A percentile compares a stretch with the other conserved stretches of the same genome.
Evolutionary conservation across 2,888 invertebrate genomes (phyloP).

Genomic region (Aleiodes testaceus): DNA sequence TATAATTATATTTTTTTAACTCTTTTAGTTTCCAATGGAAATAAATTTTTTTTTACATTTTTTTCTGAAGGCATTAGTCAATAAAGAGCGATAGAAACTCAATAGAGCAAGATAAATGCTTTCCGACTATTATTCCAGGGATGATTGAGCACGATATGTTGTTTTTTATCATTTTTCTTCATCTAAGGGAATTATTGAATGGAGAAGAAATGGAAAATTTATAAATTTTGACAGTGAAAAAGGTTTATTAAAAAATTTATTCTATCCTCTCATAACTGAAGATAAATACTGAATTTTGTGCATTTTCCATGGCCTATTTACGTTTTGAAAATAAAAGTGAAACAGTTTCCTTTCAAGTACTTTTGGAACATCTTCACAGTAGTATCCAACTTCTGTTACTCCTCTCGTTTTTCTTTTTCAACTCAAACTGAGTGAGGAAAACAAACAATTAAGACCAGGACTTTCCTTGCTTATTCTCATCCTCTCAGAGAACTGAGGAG

Average conservation of each 20-base stretch:
- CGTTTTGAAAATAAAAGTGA: slow-evolving; percentile 22
- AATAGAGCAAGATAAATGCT: slow-evolving; percentile 12
- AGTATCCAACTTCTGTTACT: slow-evolving; percentile 11
- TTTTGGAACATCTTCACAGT: slow-evolving; percentile 9
- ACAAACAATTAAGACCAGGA: slow-evolving; percentile 42
- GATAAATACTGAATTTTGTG: slow-evolving; percentile 39
- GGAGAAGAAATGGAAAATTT: not conserved
- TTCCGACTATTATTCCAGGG: slow-evolving; percentile 11
- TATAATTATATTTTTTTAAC: not conserved
- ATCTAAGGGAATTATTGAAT: not conserved
- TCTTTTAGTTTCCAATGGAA: no score
- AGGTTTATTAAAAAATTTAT: no score
- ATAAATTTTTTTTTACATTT: not conserved
- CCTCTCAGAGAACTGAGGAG: not conserved
- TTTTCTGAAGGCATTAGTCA: not conserved
- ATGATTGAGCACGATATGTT: not conserved
- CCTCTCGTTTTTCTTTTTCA: slow-evolving; percentile 16
- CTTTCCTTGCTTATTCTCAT: not conserved
- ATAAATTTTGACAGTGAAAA: not conserved
- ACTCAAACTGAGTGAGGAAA: slow-evolving; percentile 3
- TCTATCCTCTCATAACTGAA: not conserved
- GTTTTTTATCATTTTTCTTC: not conserved
- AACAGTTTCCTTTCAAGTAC: slow-evolving; percentile 12
- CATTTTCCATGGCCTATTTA: slow-evolving; percentile 11
- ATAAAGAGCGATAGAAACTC: slow-evolving; percentile 8